Conservation (phyloP, 2,888 invertebrate genomes). For the Gymnoscelis rufifasciata region DNA sequence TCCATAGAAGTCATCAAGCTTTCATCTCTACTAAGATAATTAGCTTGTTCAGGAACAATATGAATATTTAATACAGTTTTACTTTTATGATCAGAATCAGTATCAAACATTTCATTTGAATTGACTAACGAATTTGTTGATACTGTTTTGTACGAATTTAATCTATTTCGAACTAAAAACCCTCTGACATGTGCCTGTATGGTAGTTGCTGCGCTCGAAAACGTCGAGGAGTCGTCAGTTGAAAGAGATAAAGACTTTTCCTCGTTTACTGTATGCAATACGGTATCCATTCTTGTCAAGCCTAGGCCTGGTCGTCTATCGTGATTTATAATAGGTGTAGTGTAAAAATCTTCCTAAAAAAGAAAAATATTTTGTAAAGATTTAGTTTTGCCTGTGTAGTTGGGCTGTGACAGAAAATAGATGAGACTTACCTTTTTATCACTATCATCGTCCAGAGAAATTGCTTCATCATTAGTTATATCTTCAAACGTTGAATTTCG, state of each 20-base stretch:
- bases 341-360: slow-evolving; percentile 50
- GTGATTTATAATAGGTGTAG: slow-evolving; percentile 43
- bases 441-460: slow-evolving; percentile 43
- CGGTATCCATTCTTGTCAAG: slow-evolving; percentile 66
- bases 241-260: slow-evolving; percentile 72
- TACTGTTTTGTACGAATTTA: slow-evolving; percentile 61
- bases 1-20: slow-evolving; percentile 66
- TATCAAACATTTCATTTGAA: slow-evolving; percentile 55
- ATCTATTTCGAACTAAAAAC: slow-evolving; percentile 79
- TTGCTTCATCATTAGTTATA: slow-evolving; percentile 45
- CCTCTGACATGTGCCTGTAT: slow-evolving; percentile 85
- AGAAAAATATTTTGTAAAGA: not conserved
- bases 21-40: slow-evolving; percentile 65
- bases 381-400: too few species aligned
- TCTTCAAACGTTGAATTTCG: slow-evolving; percentile 67
- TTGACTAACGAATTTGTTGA: slow-evolving; percentile 59
- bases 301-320: slow-evolving; percentile 56
- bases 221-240: slow-evolving; percentile 71
- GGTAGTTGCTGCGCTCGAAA: slow-evolving; percentile 80
- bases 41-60: slow-evolving; percentile 62
- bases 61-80: slow-evolving; percentile 71
- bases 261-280: slow-evolving; percentile 74
- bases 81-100: slow-evolving; percentile 50
- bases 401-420: too few species aligned
- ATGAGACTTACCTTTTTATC: slow-evolving; percentile 50